Conservation (phyloP, 1,140 invertebrate species). For the Drosophila dunni region DNA sequence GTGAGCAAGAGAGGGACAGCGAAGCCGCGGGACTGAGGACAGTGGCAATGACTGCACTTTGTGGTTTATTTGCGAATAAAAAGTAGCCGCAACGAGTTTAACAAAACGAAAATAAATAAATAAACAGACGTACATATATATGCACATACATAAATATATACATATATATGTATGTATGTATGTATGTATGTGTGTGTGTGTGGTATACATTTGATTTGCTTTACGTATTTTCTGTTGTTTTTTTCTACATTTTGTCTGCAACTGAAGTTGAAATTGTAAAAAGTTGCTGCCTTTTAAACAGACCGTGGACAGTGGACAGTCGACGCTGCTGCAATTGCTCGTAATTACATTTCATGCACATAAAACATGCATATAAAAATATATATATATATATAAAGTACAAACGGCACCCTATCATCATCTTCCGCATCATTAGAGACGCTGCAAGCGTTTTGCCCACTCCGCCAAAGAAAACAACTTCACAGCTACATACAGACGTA, state of each 20-base stretch:
- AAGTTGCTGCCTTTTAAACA: slow-evolving; percentile 49
- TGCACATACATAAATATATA: no score
- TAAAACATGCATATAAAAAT: background rate
- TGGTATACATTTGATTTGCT: slow-evolving; percentile 69
- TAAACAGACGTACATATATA: slow-evolving; percentile 7
- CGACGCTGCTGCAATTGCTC: slow-evolving; percentile 51
- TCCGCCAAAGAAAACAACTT: background rate
- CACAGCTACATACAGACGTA: background rate
- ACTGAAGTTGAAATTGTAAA: slow-evolving; percentile 77
- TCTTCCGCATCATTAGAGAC: slow-evolving; percentile 72
- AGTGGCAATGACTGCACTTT: slow-evolving; percentile 67
- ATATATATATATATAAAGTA: slow-evolving; percentile 18
- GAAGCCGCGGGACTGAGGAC: slow-evolving; percentile 21
- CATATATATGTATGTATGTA: no score
- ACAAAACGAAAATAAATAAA: slow-evolving; percentile 31
- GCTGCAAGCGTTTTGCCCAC: slow-evolving; percentile 32
- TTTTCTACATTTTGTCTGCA: slow-evolving; percentile 56
- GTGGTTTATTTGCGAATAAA: slow-evolving; percentile 70
- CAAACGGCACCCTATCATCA: slow-evolving; percentile 26
- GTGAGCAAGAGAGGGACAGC: background rate
- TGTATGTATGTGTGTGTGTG: no score
- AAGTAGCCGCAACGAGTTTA: slow-evolving; percentile 4
- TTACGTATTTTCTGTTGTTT: slow-evolving; percentile 41
- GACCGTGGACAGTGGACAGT: background rate
- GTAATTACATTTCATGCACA: slow-evolving; percentile 67